Conservation (phyloP, 2,797 vertebrate genomes). For the Schizopygopsis pylzovi region DNA sequence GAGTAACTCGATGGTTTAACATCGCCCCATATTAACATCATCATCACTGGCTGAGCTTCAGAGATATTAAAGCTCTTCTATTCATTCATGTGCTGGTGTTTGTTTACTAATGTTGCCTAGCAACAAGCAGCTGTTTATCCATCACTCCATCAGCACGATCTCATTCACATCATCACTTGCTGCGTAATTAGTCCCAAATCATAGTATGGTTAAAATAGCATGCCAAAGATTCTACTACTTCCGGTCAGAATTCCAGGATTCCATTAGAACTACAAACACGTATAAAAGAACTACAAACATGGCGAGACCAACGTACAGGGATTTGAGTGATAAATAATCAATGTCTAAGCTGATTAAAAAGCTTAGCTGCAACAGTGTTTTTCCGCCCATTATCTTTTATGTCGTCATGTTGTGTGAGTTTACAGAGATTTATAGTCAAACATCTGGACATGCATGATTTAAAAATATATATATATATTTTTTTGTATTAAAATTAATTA, state of each 20-base stretch:
- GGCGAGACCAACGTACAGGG: too few relatives aligned
- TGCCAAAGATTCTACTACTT: too few relatives aligned
- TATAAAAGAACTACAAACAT: too few relatives aligned
- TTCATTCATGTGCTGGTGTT: background rate
- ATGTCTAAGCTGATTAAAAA: too few relatives aligned
- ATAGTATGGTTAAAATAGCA: too few relatives aligned
- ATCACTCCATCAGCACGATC: background rate
- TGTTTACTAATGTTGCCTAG: constrained; percentile 50
- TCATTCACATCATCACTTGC: background rate
- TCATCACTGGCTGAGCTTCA: background rate
- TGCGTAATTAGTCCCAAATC: too few relatives aligned
- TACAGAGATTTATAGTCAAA: background rate
- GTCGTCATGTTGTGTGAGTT: background rate
- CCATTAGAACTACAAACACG: too few relatives aligned
- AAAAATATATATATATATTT: too few relatives aligned
- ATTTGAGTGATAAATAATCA: too few relatives aligned
- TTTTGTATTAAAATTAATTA: too few relatives aligned
- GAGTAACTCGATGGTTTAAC: constrained; percentile 56
- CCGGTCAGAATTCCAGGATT: too few relatives aligned
- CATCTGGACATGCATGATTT: background rate
- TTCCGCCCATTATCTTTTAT: background rate
- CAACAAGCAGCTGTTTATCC: constrained; percentile 14
- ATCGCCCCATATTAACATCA: background rate
- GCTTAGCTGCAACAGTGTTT: too few relatives aligned
- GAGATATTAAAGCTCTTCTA: background rate